Evolutionary conservation across 1,140 invertebrate species (phyloP).

Genomic region (Dendrolimus kikuchii): DNA sequence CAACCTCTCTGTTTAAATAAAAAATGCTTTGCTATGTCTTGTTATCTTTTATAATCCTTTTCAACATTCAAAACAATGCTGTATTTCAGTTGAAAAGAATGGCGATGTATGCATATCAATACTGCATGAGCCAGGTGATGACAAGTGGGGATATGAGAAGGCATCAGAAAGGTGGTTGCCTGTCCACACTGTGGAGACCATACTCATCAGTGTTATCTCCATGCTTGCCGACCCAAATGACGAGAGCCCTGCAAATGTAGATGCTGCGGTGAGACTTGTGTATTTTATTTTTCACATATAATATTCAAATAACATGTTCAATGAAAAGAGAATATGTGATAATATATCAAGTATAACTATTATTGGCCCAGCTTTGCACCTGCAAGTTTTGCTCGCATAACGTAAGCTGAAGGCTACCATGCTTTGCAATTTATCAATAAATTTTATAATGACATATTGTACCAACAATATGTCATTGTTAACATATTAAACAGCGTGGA

Average conservation of each 20-base stretch:
- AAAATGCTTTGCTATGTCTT: too few relatives aligned
- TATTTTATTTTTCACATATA: not conserved
- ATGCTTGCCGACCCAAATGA: slow-evolving; percentile 99
- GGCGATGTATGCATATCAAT: slow-evolving; percentile 99
- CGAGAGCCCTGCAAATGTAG: slow-evolving; percentile 99
- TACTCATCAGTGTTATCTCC: slow-evolving; percentile 98
- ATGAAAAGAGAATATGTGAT: too few relatives aligned
- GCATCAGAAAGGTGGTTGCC: slow-evolving; percentile 99
- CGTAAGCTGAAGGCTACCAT: too few relatives aligned
- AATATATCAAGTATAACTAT: too few relatives aligned
- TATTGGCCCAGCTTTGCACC: too few relatives aligned
- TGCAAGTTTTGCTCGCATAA: too few relatives aligned
- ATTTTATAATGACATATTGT: too few relatives aligned
- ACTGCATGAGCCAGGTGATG: slow-evolving; percentile 99
- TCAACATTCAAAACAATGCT: not conserved
- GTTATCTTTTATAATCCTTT: too few relatives aligned
- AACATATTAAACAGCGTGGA: too few relatives aligned
- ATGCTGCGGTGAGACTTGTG: slow-evolving; percentile 92
- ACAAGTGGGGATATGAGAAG: slow-evolving; percentile 99
- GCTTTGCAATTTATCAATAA: too few relatives aligned
- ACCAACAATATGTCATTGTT: too few relatives aligned
- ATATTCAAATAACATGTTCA: not conserved
- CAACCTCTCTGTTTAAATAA: too few relatives aligned
- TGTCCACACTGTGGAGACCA: slow-evolving; percentile 99
- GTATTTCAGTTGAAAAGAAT: slow-evolving; percentile 93